These are phyloP conservation scores for Boloria euphrosyne DNA, from an alignment of 2,888 invertebrate genomes.

Conservation along the genomic window DNA sequence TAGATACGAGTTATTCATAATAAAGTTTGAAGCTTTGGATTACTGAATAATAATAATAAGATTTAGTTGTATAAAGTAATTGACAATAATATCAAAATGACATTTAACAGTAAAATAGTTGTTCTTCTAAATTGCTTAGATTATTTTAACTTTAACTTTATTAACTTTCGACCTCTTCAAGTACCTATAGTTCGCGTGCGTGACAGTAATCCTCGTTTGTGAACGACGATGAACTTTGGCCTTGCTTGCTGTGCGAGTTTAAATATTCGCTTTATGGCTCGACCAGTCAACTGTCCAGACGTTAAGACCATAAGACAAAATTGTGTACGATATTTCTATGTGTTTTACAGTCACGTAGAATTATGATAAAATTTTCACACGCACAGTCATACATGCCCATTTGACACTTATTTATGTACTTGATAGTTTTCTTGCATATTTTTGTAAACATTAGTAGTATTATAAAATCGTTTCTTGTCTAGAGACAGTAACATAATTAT, in stretches of 20 bases:
- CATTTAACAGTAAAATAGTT: too few relatives aligned
- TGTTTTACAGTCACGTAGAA: constrained; percentile 11
- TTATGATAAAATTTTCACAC: constrained; percentile 12
- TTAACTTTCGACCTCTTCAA: constrained; percentile 6
- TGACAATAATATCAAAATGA: too few relatives aligned
- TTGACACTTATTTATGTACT: constrained; percentile 9
- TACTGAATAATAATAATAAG: too few relatives aligned
- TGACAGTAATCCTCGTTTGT: constrained; percentile 48
- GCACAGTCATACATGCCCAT: not conserved
- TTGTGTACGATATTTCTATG: constrained; percentile 8
- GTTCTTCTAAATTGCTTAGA: too few relatives aligned
- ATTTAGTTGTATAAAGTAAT: too few relatives aligned
- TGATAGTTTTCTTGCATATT: not conserved
- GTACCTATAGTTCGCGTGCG: constrained; percentile 12
- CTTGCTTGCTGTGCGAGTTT: constrained; percentile 54
- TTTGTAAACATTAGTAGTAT: not conserved
- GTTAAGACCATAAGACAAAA: constrained; percentile 10
- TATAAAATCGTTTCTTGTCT: too few relatives aligned
- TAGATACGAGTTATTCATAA: too few relatives aligned
- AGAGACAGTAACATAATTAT: too few relatives aligned
- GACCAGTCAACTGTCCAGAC: constrained; percentile 18
- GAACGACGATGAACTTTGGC: constrained; percentile 64
- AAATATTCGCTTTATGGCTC: constrained; percentile 27
- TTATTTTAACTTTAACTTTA: not conserved
- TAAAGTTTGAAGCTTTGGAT: too few relatives aligned